Base-by-base conservation (phyloP, 2,888 invertebrate species). In the Rhagonycha lutea region DNA sequence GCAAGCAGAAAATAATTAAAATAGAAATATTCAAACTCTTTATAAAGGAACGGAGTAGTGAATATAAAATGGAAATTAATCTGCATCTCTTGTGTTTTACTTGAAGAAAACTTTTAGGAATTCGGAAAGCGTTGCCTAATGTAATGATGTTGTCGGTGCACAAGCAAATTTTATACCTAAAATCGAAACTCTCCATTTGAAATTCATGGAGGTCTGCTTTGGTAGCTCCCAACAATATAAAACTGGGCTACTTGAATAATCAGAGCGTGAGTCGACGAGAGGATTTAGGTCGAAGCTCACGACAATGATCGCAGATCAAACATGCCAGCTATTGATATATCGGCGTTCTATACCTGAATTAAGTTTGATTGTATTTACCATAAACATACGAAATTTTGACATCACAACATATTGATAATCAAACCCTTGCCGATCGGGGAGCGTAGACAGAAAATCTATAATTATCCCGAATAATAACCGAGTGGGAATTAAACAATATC, bases 301-400 rank as follows among this genome's bases (percentile, higher is more conserved):
- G 67, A 74, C 74, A 74, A 70, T 74, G 74, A 74, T 74, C 65
- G 74, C 67, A 69, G 70, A 74, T 71, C 71, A 71, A 71, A 71
- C 62, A 75, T 62, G 71, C 75, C 70, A 74, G 63, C 75, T 62
- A 71, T 75, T 75, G 75, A 75, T 70, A 71, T 75, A 75, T 60
- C 60, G 74, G 61, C 14, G 12, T 74, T 32, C 18, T 23, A 69
- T 73, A 63, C 28, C 62, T 47, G 47, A n/a, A 47, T 47, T 47
- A 47, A 47, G 47, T 47, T 47, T 47, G 47, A 47, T 47, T 47
- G 47, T 47, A 47, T 47, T 47, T 47, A 47, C 47, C n/a, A 47
- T 47, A 47, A 47, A 47, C 47, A 47, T 47, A n/a, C 7, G n/a
- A 47, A 47, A n/a, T 47, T 47, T 47, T 47, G 47, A 47, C n/a